These are phyloP conservation scores for Eulemur albifrons DNA, from an alignment of 2,797 vertebrate species.

Conservation along the genomic window DNA sequence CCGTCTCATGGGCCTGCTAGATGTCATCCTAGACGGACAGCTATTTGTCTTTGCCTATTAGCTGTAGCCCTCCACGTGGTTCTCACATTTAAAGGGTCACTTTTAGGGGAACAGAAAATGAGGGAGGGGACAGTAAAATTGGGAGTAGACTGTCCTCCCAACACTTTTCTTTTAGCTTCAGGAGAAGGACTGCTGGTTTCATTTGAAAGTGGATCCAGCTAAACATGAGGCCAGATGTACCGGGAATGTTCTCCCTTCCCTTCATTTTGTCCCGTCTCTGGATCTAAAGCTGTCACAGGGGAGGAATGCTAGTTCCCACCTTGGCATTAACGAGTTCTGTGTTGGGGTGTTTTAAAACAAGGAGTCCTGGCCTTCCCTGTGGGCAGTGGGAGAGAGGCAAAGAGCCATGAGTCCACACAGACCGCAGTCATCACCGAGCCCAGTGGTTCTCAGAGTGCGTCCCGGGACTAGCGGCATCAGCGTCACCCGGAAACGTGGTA, in stretches of 20 bases:
- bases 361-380: not conserved
- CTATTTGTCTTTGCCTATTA: not conserved
- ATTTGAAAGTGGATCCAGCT: not conserved
- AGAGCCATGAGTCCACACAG: no score
- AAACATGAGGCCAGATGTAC: not conserved
- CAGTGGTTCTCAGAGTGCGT: not conserved
- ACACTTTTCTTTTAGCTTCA: not conserved
- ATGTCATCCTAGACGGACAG: not conserved
- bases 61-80: not conserved
- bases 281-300: not conserved
- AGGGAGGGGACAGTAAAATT: no score
- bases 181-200: not conserved
- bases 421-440: no score
- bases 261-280: not conserved
- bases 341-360: not conserved
- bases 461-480: not conserved
- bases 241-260: not conserved
- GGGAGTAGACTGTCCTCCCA: not conserved
- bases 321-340: not conserved
- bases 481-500: rapidly evolving
- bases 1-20: not conserved
- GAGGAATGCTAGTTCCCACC: not conserved
- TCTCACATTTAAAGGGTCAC: not conserved
- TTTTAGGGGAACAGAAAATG: not conserved
- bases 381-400: not conserved